Percentiles rank a stretch among this genome's conserved stretches.
Evolutionary conservation across 2,797 vertebrate species (phyloP).

Genomic region (Silurus aristotelis): DNA sequence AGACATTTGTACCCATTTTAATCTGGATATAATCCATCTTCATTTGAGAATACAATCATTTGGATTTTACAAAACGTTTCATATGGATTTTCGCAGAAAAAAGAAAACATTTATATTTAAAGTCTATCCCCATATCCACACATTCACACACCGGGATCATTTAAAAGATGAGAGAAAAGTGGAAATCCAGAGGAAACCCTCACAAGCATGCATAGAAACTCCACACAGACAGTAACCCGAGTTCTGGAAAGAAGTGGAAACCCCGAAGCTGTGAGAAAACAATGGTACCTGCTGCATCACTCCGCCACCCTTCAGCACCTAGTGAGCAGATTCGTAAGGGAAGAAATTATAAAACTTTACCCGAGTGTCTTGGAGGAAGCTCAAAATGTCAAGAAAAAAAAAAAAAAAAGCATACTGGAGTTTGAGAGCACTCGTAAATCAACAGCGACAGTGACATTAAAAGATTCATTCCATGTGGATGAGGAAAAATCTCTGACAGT

Average conservation of each 20-base stretch:
- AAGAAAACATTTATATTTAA: not conserved
- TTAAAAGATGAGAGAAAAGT: not conserved
- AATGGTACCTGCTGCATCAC: not conserved
- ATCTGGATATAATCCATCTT: not conserved
- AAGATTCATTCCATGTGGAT: constrained; percentile 75
- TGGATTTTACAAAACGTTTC: not conserved
- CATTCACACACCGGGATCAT: not conserved
- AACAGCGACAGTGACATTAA: constrained; percentile 31
- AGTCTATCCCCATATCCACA: not conserved
- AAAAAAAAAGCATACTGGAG: not conserved
- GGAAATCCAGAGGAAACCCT: not conserved
- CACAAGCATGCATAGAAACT: not conserved
- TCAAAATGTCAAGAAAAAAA: constrained; percentile 42
- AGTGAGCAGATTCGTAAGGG: constrained; percentile 8
- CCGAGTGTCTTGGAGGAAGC: not conserved
- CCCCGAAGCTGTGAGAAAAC: not conserved
- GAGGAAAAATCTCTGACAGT: constrained; percentile 74
- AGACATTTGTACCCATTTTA: too few species aligned
- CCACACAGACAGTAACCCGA: not conserved
- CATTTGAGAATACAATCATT: not conserved
- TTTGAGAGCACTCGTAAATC: constrained; percentile 36
- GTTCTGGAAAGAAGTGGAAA: not conserved
- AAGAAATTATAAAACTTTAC: constrained; percentile 19
- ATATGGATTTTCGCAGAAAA: not conserved
- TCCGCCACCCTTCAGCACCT: not conserved